Conservation (phyloP, 2,797 vertebrate species). For the Poecilia velifera region DNA sequence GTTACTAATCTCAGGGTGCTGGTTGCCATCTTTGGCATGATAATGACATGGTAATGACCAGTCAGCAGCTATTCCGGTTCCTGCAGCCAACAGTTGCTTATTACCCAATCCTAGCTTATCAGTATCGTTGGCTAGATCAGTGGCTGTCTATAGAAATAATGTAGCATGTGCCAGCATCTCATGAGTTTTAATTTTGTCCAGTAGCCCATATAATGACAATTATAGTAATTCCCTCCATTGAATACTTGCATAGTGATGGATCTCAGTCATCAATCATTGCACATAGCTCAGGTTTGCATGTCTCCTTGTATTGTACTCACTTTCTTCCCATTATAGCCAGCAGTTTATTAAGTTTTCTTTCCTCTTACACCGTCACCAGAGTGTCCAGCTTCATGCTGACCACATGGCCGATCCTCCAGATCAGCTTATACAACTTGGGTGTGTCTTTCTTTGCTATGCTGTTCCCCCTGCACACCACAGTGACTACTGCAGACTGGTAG, state of each 20-base stretch:
- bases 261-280: constrained; percentile 4
- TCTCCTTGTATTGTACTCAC: not conserved
- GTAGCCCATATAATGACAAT: not conserved
- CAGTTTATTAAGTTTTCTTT: not conserved
- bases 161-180: not conserved
- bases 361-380: not conserved
- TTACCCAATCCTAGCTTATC: not conserved
- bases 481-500: too few relatives aligned
- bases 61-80: not conserved
- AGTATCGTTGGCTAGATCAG: not conserved
- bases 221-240: not conserved
- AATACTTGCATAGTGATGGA: not conserved
- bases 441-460: not conserved
- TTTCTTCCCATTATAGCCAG: not conserved
- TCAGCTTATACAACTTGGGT: not conserved
- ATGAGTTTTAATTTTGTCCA: constrained; percentile 1
- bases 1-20: not conserved
- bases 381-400: not conserved
- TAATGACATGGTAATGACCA: not conserved
- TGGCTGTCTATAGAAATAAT: not conserved
- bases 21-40: not conserved
- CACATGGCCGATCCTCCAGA: not conserved
- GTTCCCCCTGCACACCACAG: too few relatives aligned
- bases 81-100: not conserved
- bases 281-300: not conserved